Evolutionary conservation across 2,888 invertebrate species (phyloP), one percentile per base, ranked within the genome.

Genomic region (Lacanobia oleracea): DNA sequence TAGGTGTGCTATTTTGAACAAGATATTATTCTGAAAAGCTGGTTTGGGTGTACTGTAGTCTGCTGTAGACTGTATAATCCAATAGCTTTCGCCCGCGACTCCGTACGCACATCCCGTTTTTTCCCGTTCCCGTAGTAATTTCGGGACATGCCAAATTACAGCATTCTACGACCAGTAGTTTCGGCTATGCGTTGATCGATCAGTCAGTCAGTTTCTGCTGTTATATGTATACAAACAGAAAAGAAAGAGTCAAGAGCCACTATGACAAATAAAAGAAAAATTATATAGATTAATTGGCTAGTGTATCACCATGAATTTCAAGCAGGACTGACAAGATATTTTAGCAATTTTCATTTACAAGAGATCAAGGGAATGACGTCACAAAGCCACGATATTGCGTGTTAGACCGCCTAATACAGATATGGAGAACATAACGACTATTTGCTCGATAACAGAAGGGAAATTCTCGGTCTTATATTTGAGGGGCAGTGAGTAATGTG

Each of bases 401-500:
- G 37, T 14, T 12, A 67, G 21, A 6, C 21, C 16, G 27, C 12
- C 6, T 67, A 21, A 60, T 27, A 65, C 21, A 40, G 75, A 21
- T 54, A 54, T 54, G 43, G 45, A n/a, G 45, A 53, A 65, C 21
- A 53, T 53, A 54, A 27, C 48, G 48, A 50, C 18, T 40, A 73
- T 76, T 77, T 68, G 48, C 48, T 40, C 45, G 50, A 40, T 50
- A 79, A 63, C 59, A 51, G 56, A 75, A 57, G 61, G n/a, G 64
- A 65, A 67, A 65, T 65, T 65, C 53, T 43, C 40, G 48, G 51
- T 65, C 56, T 61, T 65, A 75, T 59, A 67, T 79, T 57, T 79
- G 81, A 66, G 54, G 75, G 66, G 40, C 60, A 48, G 66, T 81
- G 68, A 79, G 61, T 81, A 81, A 79, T 72, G 54, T 51, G 67